These are phyloP conservation scores for Geopemphigus sp. DNA, from an alignment of 1,140 invertebrate genomes.

Conservation along the genomic window DNA sequence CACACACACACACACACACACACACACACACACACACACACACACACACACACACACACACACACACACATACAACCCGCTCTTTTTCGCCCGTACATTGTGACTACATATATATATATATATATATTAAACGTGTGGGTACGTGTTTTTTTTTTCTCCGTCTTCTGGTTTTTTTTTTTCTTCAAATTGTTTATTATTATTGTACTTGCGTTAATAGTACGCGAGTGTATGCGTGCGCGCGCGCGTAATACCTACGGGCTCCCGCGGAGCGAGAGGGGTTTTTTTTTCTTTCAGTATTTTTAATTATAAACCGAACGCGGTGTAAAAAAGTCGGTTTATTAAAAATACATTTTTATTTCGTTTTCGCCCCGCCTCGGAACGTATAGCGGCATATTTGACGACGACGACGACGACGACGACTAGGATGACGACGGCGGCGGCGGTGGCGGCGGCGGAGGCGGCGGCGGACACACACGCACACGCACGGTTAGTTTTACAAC, in stretches of 20 bases:
- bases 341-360: conserved; percentile 49
- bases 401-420: background rate
- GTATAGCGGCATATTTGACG: background rate
- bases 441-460: too few relatives aligned
- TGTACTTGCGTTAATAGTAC: too few relatives aligned
- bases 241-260: background rate
- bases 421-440: too few relatives aligned
- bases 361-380: background rate
- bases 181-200: too few relatives aligned
- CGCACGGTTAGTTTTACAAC: conserved; percentile 31
- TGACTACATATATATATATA: background rate
- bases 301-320: conserved; percentile 41
- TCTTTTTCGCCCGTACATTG: conserved; percentile 37
- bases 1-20: too few relatives aligned
- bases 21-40: too few relatives aligned
- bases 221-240: background rate
- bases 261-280: conserved; percentile 33
- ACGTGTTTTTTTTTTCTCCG: background rate
- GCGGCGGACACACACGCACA: too few relatives aligned
- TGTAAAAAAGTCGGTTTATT: conserved; percentile 46
- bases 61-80: background rate
- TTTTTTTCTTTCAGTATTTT: conserved; percentile 20
- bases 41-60: too few relatives aligned
- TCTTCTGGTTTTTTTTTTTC: too few relatives aligned
- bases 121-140: background rate